Evolutionary conservation across 2,888 invertebrate species (phyloP).

Genomic region (Lepidonotus clava): DNA sequence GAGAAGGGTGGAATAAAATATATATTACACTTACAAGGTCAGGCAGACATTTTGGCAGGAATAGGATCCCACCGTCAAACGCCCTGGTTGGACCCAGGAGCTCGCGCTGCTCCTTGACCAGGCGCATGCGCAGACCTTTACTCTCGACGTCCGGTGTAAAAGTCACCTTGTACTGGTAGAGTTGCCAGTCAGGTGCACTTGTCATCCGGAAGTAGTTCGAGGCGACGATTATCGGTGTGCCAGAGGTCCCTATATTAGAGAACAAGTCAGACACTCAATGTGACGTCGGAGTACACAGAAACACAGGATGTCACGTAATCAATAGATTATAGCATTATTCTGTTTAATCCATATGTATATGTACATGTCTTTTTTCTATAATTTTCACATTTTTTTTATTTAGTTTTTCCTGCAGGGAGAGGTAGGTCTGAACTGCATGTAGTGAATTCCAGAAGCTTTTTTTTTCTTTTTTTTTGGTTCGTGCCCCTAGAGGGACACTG

Average conservation of each 20-base stretch:
- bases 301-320: no score
- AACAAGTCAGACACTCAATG: no score
- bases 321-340: no score
- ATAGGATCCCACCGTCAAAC: slow-evolving; percentile 89
- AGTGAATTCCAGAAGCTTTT: no score
- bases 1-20: background rate
- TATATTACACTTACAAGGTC: slow-evolving; percentile 81
- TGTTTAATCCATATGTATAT: no score
- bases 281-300: no score
- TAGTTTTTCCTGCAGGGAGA: no score
- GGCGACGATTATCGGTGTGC: slow-evolving; percentile 62
- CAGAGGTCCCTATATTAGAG: background rate
- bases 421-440: no score
- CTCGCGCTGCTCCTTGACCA: slow-evolving; percentile 81
- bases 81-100: slow-evolving; percentile 77
- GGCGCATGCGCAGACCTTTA: slow-evolving; percentile 84
- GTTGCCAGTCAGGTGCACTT: slow-evolving; percentile 85
- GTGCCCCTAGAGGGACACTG: no score
- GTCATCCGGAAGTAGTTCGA: slow-evolving; percentile 81
- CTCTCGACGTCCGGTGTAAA: slow-evolving; percentile 89
- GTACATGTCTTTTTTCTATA: no score
- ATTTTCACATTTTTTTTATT: no score
- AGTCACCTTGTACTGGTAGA: slow-evolving; percentile 91
- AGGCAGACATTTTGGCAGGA: slow-evolving; percentile 86
- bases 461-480: no score